Base-by-base conservation (phyloP, 2,113 vertebrate genomes). In the Paraplagusia blochii region DNA sequence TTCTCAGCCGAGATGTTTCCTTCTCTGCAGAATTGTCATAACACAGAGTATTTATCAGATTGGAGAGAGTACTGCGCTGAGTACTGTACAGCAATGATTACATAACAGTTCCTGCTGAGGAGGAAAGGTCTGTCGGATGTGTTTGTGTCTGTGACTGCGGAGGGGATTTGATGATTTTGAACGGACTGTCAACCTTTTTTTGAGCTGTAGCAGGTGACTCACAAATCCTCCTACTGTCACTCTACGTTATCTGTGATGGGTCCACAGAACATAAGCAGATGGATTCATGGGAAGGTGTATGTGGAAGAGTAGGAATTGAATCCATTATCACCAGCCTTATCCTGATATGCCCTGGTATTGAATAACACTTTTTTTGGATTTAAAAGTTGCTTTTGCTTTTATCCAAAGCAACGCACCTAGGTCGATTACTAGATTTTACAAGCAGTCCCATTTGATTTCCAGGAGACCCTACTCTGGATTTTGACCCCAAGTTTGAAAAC, bases 1-100 rank as follows among this genome's bases (percentile, higher is more conserved):
- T 36, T 18, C 18, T 59, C 2, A 0, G n/a, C 53, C 39, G 33
- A 48, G 47, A 64, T n/a, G 47, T 63, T 76, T 58, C 47, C 51
- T 42, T 18, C 44, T 18, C 34, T 11, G 40, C 39, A 39, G 42
- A 44, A n/a, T 58, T 15, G 0, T 6, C 50, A 53, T 16, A 45
- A 15, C 53, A 19, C 34, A 52, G 42, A 0, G 10, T 2, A 9
- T 40, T 46, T 13, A 16, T 51, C 46, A 17, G 47, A 60, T 56
- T 16, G 34, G 29, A 43, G 46, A 34, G 34, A 44, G 11, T 35
- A 18, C 5, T 53, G 40, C 34, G 39, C 22, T 18, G 7, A 2
- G 9, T 17, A n/a, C 16, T 13, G 45, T 9, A n/a, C 33, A 18
- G 18, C 33, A 9, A 11, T 14, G 15, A 33, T 8, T 17, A 22